phyloP scores from a whole-genome alignment of 2,113 vertebrate species.

The Illadopsis cleaveri region DNA sequence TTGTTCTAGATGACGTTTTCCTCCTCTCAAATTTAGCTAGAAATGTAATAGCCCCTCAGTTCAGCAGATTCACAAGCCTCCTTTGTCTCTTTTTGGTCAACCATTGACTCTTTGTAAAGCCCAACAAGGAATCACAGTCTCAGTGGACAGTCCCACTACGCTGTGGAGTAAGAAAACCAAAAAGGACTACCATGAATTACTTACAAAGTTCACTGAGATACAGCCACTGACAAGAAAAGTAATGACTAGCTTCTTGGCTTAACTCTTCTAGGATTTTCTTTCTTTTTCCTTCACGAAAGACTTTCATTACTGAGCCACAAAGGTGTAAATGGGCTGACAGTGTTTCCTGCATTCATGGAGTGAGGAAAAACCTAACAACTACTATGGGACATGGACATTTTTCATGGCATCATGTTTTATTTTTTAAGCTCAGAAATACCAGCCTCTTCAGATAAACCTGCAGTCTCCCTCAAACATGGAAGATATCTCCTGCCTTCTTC shows the following conservation, averaged over 20 bases:
- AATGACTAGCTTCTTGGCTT: constrained; percentile 20
- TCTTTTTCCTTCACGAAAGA: background rate
- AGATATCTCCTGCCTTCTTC: background rate
- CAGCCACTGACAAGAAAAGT: constrained; percentile 25
- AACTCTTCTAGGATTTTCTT: background rate
- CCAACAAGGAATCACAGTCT: constrained; percentile 50
- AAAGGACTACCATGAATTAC: constrained; percentile 29
- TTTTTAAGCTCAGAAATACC: background rate
- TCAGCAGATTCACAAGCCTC: constrained; percentile 46
- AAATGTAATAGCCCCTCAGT: constrained; percentile 45
- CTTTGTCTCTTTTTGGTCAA: constrained; percentile 46
- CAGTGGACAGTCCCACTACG: background rate
- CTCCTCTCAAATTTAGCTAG: constrained; percentile 38
- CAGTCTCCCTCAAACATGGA: background rate
- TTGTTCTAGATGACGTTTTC: constrained; percentile 33
- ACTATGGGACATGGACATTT: background rate
- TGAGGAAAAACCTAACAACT: constrained; percentile 1
- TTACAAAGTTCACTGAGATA: constrained; percentile 41
- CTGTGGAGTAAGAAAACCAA: background rate
- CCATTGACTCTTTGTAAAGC: constrained; percentile 47
- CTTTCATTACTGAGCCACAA: background rate
- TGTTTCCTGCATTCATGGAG: background rate
- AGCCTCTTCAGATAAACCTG: background rate
- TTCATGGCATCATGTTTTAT: background rate
- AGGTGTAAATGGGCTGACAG: constrained; percentile 17